phyloP scores from a whole-genome alignment of 23 tunicate species.

The Corella eumyota region DNA sequence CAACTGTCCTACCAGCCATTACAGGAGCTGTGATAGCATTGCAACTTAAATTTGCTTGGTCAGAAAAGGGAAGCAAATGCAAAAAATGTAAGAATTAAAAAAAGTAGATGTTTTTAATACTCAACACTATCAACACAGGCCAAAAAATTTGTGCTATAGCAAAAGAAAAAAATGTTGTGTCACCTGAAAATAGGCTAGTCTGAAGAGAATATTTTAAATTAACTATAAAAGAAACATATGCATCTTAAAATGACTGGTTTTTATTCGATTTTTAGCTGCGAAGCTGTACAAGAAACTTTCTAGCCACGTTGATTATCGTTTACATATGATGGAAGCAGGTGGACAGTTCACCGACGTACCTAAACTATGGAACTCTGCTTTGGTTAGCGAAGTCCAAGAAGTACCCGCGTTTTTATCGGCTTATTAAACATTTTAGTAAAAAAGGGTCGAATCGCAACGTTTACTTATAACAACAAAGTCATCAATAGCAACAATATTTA shows the following conservation, averaged over 20 bases:
- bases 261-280: constrained; percentile 4
- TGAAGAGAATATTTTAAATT: no score
- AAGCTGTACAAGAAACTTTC: constrained; percentile 15
- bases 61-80: constrained; percentile 17
- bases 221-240: no score
- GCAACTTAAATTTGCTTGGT: constrained; percentile 21
- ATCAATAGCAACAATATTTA: no score
- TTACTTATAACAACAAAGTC: no score
- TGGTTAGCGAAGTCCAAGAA: constrained; percentile 6
- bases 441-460: no score
- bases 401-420: constrained; percentile 25
- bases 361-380: constrained; percentile 19
- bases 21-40: constrained; percentile 18
- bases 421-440: no score
- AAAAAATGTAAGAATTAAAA: constrained; percentile 13
- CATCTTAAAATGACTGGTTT: no score
- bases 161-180: no score
- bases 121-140: no score
- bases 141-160: no score
- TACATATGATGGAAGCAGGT: constrained; percentile 11
- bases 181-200: no score
- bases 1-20: constrained; percentile 14
- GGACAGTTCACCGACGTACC: constrained; percentile 2
- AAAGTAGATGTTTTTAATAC: no score
- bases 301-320: constrained; percentile 14